These are phyloP conservation scores for Cheilinus undulatus DNA, from an alignment of 2,113 vertebrate genomes.

Conservation along the genomic window DNA sequence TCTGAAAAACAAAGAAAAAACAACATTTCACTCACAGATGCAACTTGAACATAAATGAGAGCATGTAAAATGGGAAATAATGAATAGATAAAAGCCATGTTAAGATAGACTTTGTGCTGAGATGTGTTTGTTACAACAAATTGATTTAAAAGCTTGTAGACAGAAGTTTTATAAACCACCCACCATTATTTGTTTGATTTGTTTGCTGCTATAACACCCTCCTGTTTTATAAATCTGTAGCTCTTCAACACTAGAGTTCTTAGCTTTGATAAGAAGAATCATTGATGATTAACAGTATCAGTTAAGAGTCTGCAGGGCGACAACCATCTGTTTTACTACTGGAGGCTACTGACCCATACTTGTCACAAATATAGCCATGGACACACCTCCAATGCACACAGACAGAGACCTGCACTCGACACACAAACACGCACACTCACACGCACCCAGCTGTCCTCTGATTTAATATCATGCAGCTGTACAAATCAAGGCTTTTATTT, in stretches of 20 bases:
- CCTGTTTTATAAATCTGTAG: background rate
- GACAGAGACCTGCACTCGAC: constrained; percentile 2
- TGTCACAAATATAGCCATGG: constrained; percentile 35
- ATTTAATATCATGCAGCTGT: constrained; percentile 51
- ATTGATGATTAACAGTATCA: constrained; percentile 29
- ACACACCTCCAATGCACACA: constrained; percentile 26
- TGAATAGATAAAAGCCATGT: no score
- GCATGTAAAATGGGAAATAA: no score
- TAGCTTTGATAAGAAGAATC: constrained; percentile 19
- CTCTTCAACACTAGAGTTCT: constrained; percentile 5
- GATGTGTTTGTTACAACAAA: background rate
- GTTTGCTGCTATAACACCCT: background rate
- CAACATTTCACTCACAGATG: no score
- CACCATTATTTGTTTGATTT: background rate
- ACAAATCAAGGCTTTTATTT: constrained; percentile 50
- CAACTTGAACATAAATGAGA: no score
- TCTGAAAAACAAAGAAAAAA: no score
- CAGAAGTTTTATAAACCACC: background rate
- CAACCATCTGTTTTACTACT: constrained; percentile 52
- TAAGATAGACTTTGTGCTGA: no score
- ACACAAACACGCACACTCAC: constrained; percentile 11
- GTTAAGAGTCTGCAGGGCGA: constrained; percentile 30
- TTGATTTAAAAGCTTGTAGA: background rate
- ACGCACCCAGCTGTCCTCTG: constrained; percentile 17
- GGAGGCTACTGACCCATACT: constrained; percentile 46